Base-by-base conservation (phyloP, 2,888 invertebrate species). In the Hydrotaea diabolus region DNA sequence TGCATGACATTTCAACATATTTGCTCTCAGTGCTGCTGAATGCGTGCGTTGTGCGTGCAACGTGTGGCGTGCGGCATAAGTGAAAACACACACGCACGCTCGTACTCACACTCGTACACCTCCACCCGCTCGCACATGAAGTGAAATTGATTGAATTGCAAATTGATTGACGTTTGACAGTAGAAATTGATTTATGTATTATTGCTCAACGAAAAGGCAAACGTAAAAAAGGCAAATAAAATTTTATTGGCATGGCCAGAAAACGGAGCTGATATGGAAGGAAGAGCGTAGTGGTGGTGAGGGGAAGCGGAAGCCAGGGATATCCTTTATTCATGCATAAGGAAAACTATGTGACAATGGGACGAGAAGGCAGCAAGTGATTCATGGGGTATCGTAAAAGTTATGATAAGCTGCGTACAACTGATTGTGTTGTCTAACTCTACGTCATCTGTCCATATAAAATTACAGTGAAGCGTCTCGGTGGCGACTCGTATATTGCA, bases 161-260 rank as follows among this genome's bases (percentile, higher is more conserved):
- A 87, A 83, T 88, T 90, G 90, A 90, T 90, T 90, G 90, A 90
- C 90, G 88, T 90, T 89, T 90, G 91, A 90, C 90, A 90, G 91
- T 87, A 87, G 88, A 89, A 90, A 90, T 89, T 90, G 90, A 90
- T 89, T 90, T 89, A 89, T 74, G 74, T 23, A 46, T 69, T 69
- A 43, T 66, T 66, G 23, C 46, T 8, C 13, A 69, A 46, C 43
- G 21, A 21, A 36, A 43, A 19, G 21, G 9, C n/a, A n/a, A 49
- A 49, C 49, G 15, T 49, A 49, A 49, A 49, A 49, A 49, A 49
- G 49, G n/a, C 49, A 49, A 15, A 49, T 49, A 49, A 1, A 49
- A 8, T 49, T 49, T 13, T 49, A 49, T n/a, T 13, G 49, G 3
- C n/a, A 49, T n/a, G 49, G 49, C 49, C 49, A 49, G n/a, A 15